phyloP scores from a whole-genome alignment of 2,888 invertebrate genomes.

The Mylabris sibirica region DNA sequence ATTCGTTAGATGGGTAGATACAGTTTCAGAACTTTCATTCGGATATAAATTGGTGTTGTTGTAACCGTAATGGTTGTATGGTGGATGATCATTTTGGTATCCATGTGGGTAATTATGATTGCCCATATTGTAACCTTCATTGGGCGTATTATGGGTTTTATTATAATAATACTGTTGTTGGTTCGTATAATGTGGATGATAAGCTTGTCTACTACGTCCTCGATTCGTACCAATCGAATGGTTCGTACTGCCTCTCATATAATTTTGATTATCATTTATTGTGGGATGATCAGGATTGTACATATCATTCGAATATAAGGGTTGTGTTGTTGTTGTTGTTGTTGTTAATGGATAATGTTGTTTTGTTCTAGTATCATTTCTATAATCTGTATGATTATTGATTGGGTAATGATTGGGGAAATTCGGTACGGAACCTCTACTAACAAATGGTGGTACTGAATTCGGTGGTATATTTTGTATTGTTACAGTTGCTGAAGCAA shows the following conservation, averaged over 20 bases:
- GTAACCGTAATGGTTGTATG: conserved; percentile 58
- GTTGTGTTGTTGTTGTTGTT: conserved; percentile 40
- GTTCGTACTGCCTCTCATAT: conserved; percentile 52
- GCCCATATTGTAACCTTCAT: conserved; percentile 49
- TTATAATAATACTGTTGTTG: conserved; percentile 65
- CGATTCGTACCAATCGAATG: conserved; percentile 47
- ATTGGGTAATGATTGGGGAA: conserved; percentile 59
- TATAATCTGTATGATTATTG: conserved; percentile 55
- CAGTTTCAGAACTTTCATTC: conserved; percentile 49
- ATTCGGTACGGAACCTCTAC: conserved; percentile 61
- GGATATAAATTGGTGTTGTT: conserved; percentile 54
- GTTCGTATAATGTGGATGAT: conserved; percentile 62
- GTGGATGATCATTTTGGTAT: conserved; percentile 53
- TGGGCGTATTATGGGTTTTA: conserved; percentile 61
- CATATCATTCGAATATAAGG: conserved; percentile 54
- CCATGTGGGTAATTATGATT: conserved; percentile 54
- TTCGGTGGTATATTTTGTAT: conserved; percentile 68
- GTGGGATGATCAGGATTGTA: conserved; percentile 59
- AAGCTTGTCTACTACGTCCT: conserved; percentile 55
- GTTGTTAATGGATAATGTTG: conserved; percentile 53
- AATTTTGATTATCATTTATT: conserved; percentile 54
- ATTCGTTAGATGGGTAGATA: conserved; percentile 49
- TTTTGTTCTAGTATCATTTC: conserved; percentile 50
- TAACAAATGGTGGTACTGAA: conserved; percentile 67
- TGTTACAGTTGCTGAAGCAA: conserved; percentile 65